phyloP scores from a whole-genome alignment of 2,113 vertebrate species.

The Genyomyrus donnyi region DNA sequence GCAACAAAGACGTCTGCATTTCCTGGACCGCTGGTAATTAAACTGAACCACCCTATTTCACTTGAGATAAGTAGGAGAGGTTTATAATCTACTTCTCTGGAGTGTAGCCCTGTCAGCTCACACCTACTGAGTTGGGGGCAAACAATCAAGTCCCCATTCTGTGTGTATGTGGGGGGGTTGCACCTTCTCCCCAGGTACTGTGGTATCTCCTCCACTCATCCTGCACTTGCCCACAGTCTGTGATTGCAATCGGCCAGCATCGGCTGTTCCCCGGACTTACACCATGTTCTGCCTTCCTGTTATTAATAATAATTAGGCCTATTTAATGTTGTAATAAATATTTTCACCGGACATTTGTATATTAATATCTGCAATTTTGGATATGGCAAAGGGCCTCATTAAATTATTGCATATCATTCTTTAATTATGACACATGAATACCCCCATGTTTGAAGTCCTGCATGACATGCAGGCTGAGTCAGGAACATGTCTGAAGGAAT shows the following conservation, averaged over 20 bases:
- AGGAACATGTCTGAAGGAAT: not conserved
- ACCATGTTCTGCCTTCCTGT: not conserved
- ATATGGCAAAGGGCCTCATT: not conserved
- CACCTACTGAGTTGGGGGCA: not conserved
- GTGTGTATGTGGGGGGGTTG: not conserved
- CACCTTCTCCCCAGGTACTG: not conserved
- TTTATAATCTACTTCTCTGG: not conserved
- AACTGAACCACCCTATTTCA: not conserved
- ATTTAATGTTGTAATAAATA: not conserved
- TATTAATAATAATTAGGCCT: not conserved
- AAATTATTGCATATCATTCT: not conserved
- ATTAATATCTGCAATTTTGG: not conserved
- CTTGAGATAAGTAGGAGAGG: not conserved
- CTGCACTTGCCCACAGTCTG: not conserved
- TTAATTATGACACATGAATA: constrained; percentile 4
- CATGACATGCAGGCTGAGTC: not conserved
- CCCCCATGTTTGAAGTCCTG: not conserved
- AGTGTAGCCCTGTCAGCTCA: not conserved
- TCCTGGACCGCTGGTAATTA: not conserved
- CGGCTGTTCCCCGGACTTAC: not conserved
- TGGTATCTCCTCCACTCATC: not conserved
- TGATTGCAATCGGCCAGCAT: not conserved
- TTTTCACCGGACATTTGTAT: not conserved
- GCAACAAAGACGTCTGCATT: not conserved
- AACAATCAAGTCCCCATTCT: not conserved